Base-by-base conservation (phyloP, 2,888 invertebrate species). In the Caenorhabditis sp. region DNA sequence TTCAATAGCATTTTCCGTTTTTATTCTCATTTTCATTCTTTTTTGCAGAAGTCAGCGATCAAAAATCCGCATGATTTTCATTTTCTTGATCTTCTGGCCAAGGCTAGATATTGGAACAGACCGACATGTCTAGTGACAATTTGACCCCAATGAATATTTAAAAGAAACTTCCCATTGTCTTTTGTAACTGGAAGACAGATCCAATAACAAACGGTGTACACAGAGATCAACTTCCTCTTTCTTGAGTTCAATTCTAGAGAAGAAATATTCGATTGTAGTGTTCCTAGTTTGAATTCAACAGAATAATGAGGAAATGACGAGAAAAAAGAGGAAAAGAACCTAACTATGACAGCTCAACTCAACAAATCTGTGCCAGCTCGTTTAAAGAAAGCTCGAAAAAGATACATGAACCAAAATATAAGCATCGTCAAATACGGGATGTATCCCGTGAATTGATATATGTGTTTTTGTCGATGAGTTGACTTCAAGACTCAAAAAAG, bases 401-500 rank as follows among this genome's bases (percentile, higher is more conserved):
- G 28, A 47, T 28, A n/a, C 58, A 53, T 37, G 62, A 50, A 40
- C 51, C 40, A 22, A 37, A 47, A 64, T n/a, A 56, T 62, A 26
- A 55, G 32, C 35, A 37, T 28, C 53, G 32, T 20, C 32, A 50
- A 60, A 37, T 40, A 40, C 22, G 32, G 32, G 53, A 53, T 61
- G 55, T 55, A 62, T 62, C 62, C 40, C 62, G 62, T 72, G 40
- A 44, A 55, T 62, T 74, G 74, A 74, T 74, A 74, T 65, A 72
- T 72, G 72, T 65, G 74, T 74, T 74, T 74, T 74, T 51, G 53
- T 35, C 61, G 70, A 47, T 70, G 28, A 67, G 64, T 72, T 65
- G 67, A 51, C 60, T 74, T 68, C 28, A 40, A 67, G 74, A 61
- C 67, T 76, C 51, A 37, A 60, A 65, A 65, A 74, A 65, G 58